These are phyloP conservation scores for Chrysogorgia sp. DNA, from an alignment of 92 coral and sea anemone genomes.

Conservation along the genomic window DNA sequence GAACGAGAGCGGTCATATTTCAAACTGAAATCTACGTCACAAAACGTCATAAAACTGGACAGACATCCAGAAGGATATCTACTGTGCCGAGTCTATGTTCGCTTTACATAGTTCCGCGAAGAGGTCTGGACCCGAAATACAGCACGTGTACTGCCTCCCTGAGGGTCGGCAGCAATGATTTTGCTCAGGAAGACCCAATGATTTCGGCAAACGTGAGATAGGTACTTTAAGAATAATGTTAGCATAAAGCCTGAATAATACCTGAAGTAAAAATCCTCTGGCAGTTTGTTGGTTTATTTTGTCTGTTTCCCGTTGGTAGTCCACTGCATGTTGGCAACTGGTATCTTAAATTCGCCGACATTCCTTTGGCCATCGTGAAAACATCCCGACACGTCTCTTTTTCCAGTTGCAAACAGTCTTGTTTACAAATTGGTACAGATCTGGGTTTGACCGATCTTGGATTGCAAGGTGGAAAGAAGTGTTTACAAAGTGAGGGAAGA, in stretches of 20 bases:
- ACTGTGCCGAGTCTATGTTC: no score
- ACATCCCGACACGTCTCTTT: conserved; percentile 34
- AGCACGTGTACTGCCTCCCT: no score
- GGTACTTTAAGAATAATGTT: no score
- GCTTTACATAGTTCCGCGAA: no score
- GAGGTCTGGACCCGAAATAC: no score
- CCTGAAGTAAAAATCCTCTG: conserved; percentile 39
- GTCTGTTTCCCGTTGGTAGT: conserved; percentile 47
- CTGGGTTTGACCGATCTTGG: conserved; percentile 7
- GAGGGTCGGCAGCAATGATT: no score
- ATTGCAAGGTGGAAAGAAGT: conserved; percentile 38
- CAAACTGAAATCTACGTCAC: no score
- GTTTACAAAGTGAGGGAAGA: conserved; percentile 35
- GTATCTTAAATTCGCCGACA: conserved; percentile 35
- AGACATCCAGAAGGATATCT: no score
- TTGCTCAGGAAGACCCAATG: no score
- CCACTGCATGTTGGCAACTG: conserved; percentile 44
- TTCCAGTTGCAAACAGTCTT: conserved; percentile 52
- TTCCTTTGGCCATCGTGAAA: conserved; percentile 23
- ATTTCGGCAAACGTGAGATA: no score
- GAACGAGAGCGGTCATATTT: no score
- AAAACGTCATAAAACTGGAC: no score
- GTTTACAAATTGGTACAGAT: conserved; percentile 44
- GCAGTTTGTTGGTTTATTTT: conserved; percentile 29
- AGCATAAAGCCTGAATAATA: background rate